Evolutionary conservation across 2,797 vertebrate species (phyloP).

Genomic region (Hippopotamyrus pictus): DNA sequence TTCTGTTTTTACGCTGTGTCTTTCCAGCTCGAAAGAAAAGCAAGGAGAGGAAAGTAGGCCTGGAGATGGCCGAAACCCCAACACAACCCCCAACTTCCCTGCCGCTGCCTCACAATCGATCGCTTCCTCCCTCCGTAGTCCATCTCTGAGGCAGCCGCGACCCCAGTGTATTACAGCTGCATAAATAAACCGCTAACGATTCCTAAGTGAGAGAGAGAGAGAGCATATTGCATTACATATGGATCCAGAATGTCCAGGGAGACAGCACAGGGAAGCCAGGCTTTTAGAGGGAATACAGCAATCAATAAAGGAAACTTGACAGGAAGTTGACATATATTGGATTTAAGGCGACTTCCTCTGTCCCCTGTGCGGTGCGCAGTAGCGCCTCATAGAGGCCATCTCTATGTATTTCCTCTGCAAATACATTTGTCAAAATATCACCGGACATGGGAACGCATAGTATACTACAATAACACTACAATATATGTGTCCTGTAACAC

Average conservation of each 20-base stretch:
- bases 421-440: background rate
- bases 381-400: background rate
- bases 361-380: background rate
- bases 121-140: background rate
- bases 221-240: background rate
- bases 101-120: background rate
- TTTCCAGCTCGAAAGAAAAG: background rate
- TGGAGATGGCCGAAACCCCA: background rate
- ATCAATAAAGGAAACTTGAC: background rate
- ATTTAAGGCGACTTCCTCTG: background rate
- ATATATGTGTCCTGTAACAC: background rate
- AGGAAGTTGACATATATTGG: background rate
- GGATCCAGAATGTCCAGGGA: constrained; percentile 8
- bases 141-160: background rate
- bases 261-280: background rate
- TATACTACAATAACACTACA: background rate
- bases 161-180: background rate
- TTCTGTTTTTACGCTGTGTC: background rate
- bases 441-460: background rate
- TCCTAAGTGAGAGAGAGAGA: background rate
- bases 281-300: background rate
- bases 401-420: background rate
- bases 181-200: constrained; percentile 14
- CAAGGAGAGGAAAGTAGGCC: background rate
- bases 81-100: background rate